A percentile compares a stretch with the other conserved stretches of the same genome.
Conservation (phyloP, 2,888 invertebrate species). For the Timandra comae region DNA sequence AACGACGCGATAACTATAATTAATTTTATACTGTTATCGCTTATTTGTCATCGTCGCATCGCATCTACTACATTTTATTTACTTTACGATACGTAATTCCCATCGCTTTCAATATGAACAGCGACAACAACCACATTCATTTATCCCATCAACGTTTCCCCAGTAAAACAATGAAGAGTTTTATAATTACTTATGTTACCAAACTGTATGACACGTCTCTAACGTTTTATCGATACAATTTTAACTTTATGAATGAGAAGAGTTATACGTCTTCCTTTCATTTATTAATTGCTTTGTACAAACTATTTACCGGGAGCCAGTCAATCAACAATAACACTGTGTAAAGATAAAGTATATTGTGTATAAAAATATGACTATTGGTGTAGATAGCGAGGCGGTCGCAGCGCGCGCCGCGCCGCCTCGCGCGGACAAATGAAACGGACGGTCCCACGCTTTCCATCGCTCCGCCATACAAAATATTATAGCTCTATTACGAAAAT, state of each 20-base stretch:
- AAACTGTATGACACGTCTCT: too few relatives aligned
- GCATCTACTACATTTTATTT: too few relatives aligned
- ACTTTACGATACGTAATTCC: too few relatives aligned
- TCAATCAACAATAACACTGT: conserved; percentile 73
- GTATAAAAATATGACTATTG: conserved; percentile 76
- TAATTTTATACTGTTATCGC: too few relatives aligned
- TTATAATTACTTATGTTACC: too few relatives aligned
- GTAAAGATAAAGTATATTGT: conserved; percentile 74
- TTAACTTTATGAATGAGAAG: conserved; percentile 44
- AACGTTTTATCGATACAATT: conserved; percentile 24
- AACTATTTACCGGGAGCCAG: conserved; percentile 74
- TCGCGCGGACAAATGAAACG: conserved; percentile 65
- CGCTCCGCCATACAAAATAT: conserved; percentile 56
- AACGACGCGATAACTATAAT: too few relatives aligned
- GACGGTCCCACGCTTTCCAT: conserved; percentile 43
- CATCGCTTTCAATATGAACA: too few relatives aligned
- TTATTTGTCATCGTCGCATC: too few relatives aligned
- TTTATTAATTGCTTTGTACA: conserved; percentile 60
- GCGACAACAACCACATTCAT: too few relatives aligned
- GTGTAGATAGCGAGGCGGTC: conserved; percentile 35
- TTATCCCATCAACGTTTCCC: too few relatives aligned
- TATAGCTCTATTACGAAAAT: conserved; percentile 67
- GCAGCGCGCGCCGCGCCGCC: conserved; percentile 31
- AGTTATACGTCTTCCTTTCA: conserved; percentile 44
- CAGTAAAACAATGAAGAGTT: too few relatives aligned